Evolutionary conservation across 2,113 vertebrate genomes (phyloP), one percentile per base, ranked within the genome.

Genomic region (Ameiurus melas): DNA sequence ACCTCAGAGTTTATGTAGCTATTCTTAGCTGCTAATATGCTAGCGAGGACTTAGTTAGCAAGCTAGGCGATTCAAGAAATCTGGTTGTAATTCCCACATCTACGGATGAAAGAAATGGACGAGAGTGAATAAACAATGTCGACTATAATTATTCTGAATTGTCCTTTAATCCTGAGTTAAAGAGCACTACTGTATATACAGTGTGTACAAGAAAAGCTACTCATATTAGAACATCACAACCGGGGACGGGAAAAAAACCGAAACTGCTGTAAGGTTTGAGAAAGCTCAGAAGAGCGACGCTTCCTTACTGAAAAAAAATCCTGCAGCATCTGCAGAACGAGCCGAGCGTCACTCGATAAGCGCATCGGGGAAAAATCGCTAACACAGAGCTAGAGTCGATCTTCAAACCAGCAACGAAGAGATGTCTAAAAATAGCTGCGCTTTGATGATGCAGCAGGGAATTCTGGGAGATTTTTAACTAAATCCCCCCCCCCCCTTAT

Each of bases 391-490:
- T 70, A 86, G 30, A 62, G 68, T 81, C 87, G 91, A 89, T 90
- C 89, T 80, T 86, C 79, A 62, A 86, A 66, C 57, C 91, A 91
- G 89, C 88, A 92, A 91, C 92, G 84, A 58, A 33, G 3, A 55
- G 77, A 53, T 25, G 66, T 88, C 94, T 95, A 95, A 95, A 95
- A 92, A 95, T 95, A 95, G 90, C 84, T 68, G 47, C 89, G 86
- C 90, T 94, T 93, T 93, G 92, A 94, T 94, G 94, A 93, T 94
- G 93, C 92, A 93, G 91, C 84, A 88, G 92, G 88, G 91, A 93
- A 87, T 93, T 92, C 86, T 90, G 90, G 93, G 93, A 94, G 91
- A 87, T 82, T 92, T 73, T 85, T 77, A 86, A 30, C 68, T 51
- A 51, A 51, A 51, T 51, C 57, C 75, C 81, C 73, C 43, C 71